Percentiles rank a stretch among this genome's conserved stretches.
Conservation (phyloP, 1,140 invertebrate genomes). For the Drosophila leontia region DNA sequence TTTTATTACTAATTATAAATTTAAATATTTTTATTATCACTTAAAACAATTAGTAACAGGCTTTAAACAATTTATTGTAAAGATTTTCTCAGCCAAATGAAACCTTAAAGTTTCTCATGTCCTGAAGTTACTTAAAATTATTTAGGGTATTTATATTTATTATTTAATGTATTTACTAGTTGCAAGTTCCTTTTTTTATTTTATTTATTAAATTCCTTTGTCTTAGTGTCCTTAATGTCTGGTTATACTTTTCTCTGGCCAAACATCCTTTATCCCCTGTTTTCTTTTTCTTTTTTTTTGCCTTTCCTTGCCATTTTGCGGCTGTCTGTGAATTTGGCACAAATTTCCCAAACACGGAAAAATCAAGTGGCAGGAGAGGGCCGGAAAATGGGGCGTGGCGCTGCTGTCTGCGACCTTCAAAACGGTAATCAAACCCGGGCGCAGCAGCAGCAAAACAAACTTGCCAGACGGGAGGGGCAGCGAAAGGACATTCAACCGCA, state of each 20-base stretch:
- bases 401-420: slow-evolving; percentile 72
- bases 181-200: background rate
- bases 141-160: too few species aligned
- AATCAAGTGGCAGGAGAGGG: too few species aligned
- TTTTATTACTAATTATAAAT: too few species aligned
- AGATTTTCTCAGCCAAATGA: too few species aligned
- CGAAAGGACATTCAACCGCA: slow-evolving; percentile 67
- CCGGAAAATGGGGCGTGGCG: slow-evolving; percentile 6
- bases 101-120: too few species aligned
- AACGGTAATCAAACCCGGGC: slow-evolving; percentile 48
- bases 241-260: background rate
- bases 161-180: too few species aligned
- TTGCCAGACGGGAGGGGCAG: slow-evolving; percentile 55
- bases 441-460: slow-evolving; percentile 52
- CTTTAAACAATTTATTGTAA: too few species aligned
- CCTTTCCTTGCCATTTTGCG: slow-evolving; percentile 22
- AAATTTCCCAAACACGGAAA: slow-evolving; percentile 36
- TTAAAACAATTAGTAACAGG: too few species aligned
- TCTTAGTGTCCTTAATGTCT: background rate
- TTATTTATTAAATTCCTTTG: background rate
- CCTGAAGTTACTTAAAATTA: too few species aligned
- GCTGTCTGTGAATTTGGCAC: slow-evolving; percentile 52
- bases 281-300: slow-evolving; percentile 1
- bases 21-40: too few species aligned
- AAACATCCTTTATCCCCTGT: slow-evolving; percentile 5